These are phyloP conservation scores for Pristionchus fissidentatus DNA, from an alignment of 2,888 invertebrate genomes.

Conservation along the genomic window DNA sequence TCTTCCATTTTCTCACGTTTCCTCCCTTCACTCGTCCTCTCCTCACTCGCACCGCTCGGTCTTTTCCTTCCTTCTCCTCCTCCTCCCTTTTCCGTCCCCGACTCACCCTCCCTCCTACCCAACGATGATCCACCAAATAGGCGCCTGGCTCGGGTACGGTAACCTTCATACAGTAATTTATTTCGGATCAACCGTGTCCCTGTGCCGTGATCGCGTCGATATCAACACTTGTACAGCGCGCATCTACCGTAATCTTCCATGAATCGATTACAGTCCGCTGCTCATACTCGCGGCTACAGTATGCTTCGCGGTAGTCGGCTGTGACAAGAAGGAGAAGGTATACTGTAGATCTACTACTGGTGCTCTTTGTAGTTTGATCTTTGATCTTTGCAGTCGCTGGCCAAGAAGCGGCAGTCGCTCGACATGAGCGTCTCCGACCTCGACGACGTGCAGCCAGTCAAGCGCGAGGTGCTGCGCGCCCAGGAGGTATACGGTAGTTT, in stretches of 20 bases:
- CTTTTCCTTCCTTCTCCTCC: neutral
- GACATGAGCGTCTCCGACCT: constrained; percentile 16
- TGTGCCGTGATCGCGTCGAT: neutral
- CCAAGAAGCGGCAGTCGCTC: constrained; percentile 1
- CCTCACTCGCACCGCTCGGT: neutral
- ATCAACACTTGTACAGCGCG: neutral
- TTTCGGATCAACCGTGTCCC: neutral
- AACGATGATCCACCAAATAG: neutral
- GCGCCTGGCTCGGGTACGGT: neutral
- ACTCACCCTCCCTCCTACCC: neutral
- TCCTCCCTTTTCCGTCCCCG: neutral
- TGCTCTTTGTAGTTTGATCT: constrained; percentile 5
- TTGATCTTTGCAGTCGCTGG: neutral
- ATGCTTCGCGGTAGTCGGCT: neutral
- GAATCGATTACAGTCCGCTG: constrained; percentile 8
- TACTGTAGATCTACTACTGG: neutral
- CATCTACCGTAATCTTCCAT: neutral
- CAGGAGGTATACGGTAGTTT: constrained; percentile 12
- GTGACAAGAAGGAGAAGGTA: constrained; percentile 33
- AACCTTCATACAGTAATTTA: neutral
- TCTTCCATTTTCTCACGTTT: neutral
- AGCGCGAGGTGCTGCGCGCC: constrained; percentile 5
- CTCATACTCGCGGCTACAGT: neutral
- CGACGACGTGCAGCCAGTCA: constrained; percentile 29
- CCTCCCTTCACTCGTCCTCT: neutral